Conservation (phyloP, 2,797 vertebrate genomes). For the Catamblyrhynchus diadema region DNA sequence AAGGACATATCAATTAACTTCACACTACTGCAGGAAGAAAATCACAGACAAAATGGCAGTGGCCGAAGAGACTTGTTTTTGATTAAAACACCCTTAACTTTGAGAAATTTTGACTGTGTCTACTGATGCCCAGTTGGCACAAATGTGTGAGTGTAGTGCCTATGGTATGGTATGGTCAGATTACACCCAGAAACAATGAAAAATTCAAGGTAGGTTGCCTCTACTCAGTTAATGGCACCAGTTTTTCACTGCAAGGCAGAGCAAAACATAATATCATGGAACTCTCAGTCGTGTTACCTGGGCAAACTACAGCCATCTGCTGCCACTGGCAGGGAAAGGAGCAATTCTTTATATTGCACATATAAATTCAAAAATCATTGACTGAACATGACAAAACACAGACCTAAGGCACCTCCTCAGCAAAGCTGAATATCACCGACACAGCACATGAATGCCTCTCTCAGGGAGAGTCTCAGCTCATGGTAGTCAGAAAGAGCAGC, state of each 20-base stretch:
- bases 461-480: neutral
- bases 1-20: neutral
- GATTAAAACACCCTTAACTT: neutral
- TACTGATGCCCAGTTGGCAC: neutral
- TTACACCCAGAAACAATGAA: neutral
- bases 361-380: neutral
- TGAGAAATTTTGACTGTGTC: neutral
- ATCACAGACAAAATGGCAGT: neutral
- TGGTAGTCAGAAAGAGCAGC: neutral
- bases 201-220: neutral
- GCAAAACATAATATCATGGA: neutral
- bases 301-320: neutral
- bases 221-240: neutral
- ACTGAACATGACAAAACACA: neutral
- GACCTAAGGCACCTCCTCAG: neutral
- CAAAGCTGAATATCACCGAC: neutral
- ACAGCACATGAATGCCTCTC: neutral
- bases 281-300: neutral
- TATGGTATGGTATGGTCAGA: fast-evolving
- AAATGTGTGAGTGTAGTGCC: neutral
- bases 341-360: neutral
- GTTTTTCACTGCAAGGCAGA: neutral
- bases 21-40: neutral
- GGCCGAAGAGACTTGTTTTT: neutral
- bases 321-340: neutral